Evolutionary conservation across 92 coral and sea anemone genomes (phyloP), one percentile per base, ranked within the genome.

Genomic region (Porites lobata): DNA sequence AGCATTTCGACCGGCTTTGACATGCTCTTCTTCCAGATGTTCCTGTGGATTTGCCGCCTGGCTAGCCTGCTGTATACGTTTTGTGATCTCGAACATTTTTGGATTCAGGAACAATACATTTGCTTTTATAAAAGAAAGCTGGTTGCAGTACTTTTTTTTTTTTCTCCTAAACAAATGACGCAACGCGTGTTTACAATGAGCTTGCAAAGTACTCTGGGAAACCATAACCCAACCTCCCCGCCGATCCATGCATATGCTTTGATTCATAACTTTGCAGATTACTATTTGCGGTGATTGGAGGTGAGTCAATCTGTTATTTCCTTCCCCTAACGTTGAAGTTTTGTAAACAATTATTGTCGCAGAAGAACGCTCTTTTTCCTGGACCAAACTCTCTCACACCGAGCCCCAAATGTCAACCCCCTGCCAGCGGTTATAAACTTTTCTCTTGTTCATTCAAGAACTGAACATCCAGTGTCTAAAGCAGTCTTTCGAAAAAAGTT

Each of bases 1-100:
- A 12, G 99, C 99, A 77, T 91, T 95, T 65, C 99, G 91, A 74
- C 99, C 99, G 19, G 98, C 98, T 88, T 90, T 93, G 54, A 88
- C 90, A 71, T 92, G 99, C 77, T 95, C 98, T 19, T 88, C 90
- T 77, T 93, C 99, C 17, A 70, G 73, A 74, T 97, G 94, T 83
- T 97, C 99, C 9, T 89, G 93, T 12, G 99, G 99, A 81, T 94
- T 94, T 64, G 96, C 94, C 7, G 97, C 98, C 72, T 92, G 96
- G 70, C 91, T 90, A 8, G 97, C 99, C 58, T 97, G 98, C 73
- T 97, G 98, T 64, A 97, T 92, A 38, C 99, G 92, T 67, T 92
- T 94, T 24, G 94, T 82, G 76, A 97, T 84, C 18, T 95, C 90
- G 81, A 97, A 97, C 99, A 97, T 97, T 22, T 63, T 82, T 80